Conservation (phyloP, 2,797 vertebrate species). For the Sarcophilus harrisii region DNA sequence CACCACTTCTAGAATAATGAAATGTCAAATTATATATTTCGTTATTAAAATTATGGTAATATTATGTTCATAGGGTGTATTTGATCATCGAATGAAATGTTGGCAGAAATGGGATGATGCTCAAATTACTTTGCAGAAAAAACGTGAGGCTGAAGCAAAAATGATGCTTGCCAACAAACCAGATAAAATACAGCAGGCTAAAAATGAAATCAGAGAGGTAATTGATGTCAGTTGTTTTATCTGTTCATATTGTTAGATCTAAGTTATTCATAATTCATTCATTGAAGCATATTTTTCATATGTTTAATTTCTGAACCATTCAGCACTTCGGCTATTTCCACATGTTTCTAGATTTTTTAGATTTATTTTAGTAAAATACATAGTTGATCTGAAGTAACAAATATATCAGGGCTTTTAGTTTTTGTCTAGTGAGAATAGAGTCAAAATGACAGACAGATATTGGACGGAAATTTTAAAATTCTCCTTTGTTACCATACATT, state of each 20-base stretch:
- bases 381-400: conserved; percentile 45
- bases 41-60: conserved; percentile 43
- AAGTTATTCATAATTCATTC: conserved; percentile 76
- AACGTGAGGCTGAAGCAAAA: conserved; percentile 96
- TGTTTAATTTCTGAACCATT: conserved; percentile 82
- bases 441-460: conserved; percentile 56
- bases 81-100: conserved; percentile 96
- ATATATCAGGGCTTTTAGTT: conserved; percentile 68
- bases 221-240: conserved; percentile 67
- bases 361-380: conserved; percentile 46
- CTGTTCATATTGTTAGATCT: conserved; percentile 30
- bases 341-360: conserved; percentile 73
- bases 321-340: conserved; percentile 68
- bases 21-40: conserved; percentile 25
- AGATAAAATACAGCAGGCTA: conserved; percentile 97
- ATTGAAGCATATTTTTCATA: conserved; percentile 80
- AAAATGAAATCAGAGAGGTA: conserved; percentile 98
- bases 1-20: conserved; percentile 1
- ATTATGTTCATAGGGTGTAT: conserved; percentile 89
- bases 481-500: conserved; percentile 41
- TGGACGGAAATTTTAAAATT: conserved; percentile 49
- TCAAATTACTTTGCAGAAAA: conserved; percentile 95
- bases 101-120: conserved; percentile 99
- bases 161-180: conserved; percentile 96
- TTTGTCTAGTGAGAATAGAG: conserved; percentile 58